These are phyloP conservation scores for Pollenia amentaria DNA, from an alignment of 2,888 invertebrate genomes.

Conservation along the genomic window DNA sequence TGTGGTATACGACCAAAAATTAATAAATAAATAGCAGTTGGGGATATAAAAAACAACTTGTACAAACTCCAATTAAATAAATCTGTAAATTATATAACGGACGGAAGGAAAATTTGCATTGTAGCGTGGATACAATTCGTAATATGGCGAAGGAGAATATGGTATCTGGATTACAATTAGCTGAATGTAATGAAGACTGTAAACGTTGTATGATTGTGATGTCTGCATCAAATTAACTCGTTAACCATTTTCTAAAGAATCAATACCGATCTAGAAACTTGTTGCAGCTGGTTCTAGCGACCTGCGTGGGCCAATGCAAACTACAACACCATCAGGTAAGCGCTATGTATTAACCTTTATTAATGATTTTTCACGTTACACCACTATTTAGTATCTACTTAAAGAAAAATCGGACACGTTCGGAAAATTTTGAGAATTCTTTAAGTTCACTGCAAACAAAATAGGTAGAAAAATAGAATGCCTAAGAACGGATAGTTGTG, in stretches of 20 bases:
- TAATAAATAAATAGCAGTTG: slow-evolving; percentile 5
- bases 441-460: slow-evolving; percentile 59
- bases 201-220: slow-evolving; percentile 36
- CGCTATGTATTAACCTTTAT: too few relatives aligned
- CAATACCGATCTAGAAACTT: slow-evolving; percentile 50
- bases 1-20: slow-evolving; percentile 26
- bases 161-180: slow-evolving; percentile 63
- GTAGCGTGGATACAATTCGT: slow-evolving; percentile 63
- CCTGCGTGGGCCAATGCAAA: too few relatives aligned
- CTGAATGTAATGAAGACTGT: slow-evolving; percentile 66
- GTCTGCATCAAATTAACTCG: slow-evolving; percentile 75
- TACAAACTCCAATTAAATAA: slow-evolving; percentile 23
- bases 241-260: slow-evolving; percentile 76
- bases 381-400: slow-evolving; percentile 74
- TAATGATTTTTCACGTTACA: neutral
- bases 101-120: slow-evolving; percentile 23
- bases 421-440: slow-evolving; percentile 51
- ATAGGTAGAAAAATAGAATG: slow-evolving; percentile 30
- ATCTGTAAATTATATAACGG: slow-evolving; percentile 25
- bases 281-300: slow-evolving; percentile 77
- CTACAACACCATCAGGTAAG: slow-evolving; percentile 68
- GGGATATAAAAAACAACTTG: slow-evolving; percentile 31
- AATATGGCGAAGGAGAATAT: slow-evolving; percentile 57
- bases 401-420: slow-evolving; percentile 75
- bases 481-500: slow-evolving; percentile 54